Evolutionary conservation across 2,113 vertebrate genomes (phyloP).

Genomic region (Danio rerio): GRCz12tu NC_133176.1:62631501-62632000

Average conservation of each 20-base stretch:
- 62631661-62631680: neutral
- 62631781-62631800: too few species aligned
- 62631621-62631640: constrained; percentile 19
- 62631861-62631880: constrained; percentile 81
- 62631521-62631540: constrained; percentile 86
- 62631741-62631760: constrained; percentile 16
- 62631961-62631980: too few species aligned
- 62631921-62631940: constrained; percentile 75
- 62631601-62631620: too few species aligned
- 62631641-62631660: neutral
- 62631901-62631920: constrained; percentile 88
- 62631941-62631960: neutral
- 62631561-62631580: constrained; percentile 19
- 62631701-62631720: constrained; percentile 18
- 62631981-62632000: too few species aligned
- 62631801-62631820: neutral
- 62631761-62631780: too few species aligned
- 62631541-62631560: constrained; percentile 33
- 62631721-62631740: constrained; percentile 51
- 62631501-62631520: constrained; percentile 79
- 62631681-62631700: constrained; percentile 10
- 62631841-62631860: constrained; percentile 85
- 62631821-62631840: constrained; percentile 82
- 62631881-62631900: constrained; percentile 86
- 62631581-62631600: neutral